Evolutionary conservation across 2,113 vertebrate genomes (phyloP).

Genomic region (Eulemur macaco): DNA sequence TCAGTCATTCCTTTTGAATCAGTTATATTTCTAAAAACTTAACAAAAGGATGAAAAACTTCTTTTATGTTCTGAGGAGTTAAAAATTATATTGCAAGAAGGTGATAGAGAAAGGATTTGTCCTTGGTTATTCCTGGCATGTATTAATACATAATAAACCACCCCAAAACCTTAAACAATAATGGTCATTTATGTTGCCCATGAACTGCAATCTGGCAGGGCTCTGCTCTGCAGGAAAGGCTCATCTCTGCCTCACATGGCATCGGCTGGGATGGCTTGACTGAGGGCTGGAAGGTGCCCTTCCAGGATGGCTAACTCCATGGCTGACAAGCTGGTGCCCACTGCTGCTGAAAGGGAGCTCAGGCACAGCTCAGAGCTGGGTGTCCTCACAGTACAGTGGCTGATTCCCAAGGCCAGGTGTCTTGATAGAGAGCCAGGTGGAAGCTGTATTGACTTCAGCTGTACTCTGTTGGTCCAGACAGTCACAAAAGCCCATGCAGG

Average conservation of each 20-base stretch:
- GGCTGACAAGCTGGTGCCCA: no score
- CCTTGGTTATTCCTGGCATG: neutral
- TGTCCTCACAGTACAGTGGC: neutral
- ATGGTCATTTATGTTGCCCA: neutral
- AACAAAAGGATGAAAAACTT: neutral
- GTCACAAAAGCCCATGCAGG: neutral
- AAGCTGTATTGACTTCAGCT: neutral
- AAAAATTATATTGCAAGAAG: neutral
- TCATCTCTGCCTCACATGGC: neutral
- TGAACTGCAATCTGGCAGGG: neutral
- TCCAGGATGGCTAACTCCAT: neutral
- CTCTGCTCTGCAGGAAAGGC: neutral
- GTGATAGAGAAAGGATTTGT: neutral
- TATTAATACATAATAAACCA: neutral
- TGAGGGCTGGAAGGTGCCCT: neutral
- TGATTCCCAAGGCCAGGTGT: neutral
- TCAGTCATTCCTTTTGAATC: neutral
- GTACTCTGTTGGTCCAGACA: neutral
- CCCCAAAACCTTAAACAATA: neutral
- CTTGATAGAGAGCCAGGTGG: neutral
- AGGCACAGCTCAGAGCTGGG: neutral
- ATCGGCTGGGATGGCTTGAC: no score
- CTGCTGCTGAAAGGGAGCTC: neutral
- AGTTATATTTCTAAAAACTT: neutral
- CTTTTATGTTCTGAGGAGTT: neutral